A percentile compares a stretch with the other conserved stretches of the same genome.
These are phyloP conservation scores for Xanthorhoe spadicearia DNA, from an alignment of 2,888 invertebrate genomes.

Conservation along the genomic window DNA sequence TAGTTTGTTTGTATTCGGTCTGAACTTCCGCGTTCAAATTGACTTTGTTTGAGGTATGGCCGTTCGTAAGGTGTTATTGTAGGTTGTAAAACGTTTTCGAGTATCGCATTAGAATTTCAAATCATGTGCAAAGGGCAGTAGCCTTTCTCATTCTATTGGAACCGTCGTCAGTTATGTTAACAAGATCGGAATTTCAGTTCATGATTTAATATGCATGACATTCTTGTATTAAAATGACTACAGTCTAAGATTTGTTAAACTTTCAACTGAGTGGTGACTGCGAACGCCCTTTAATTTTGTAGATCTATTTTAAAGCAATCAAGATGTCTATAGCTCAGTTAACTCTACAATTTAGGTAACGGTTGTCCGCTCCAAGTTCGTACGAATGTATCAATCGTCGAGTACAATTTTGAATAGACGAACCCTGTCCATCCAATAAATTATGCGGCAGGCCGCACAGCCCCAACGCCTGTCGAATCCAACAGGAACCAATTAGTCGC, in stretches of 20 bases:
- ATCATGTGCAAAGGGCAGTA: slow-evolving; percentile 24
- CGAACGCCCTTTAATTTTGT: background rate
- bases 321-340: background rate
- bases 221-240: background rate
- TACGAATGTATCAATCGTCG: slow-evolving; percentile 45
- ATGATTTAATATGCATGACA: no score
- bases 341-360: background rate
- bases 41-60: slow-evolving; percentile 27
- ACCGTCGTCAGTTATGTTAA: background rate
- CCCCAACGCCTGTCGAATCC: slow-evolving; percentile 77
- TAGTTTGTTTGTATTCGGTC: slow-evolving; percentile 29
- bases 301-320: background rate
- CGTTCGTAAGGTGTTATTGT: slow-evolving; percentile 28
- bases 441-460: slow-evolving; percentile 75
- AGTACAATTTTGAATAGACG: slow-evolving; percentile 53
- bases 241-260: background rate
- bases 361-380: background rate
- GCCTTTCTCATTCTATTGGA: slow-evolving; percentile 8
- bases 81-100: slow-evolving; percentile 21
- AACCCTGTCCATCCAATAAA: slow-evolving; percentile 73
- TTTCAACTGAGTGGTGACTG: background rate
- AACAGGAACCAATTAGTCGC: slow-evolving; percentile 82
- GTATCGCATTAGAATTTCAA: slow-evolving; percentile 25
- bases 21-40: slow-evolving; percentile 30
- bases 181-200: background rate